A percentile compares a stretch with the other conserved stretches of the same genome.
These are phyloP conservation scores for Falco novaeseelandiae DNA, from an alignment of 2,797 vertebrate species.

Conservation along the genomic window DNA sequence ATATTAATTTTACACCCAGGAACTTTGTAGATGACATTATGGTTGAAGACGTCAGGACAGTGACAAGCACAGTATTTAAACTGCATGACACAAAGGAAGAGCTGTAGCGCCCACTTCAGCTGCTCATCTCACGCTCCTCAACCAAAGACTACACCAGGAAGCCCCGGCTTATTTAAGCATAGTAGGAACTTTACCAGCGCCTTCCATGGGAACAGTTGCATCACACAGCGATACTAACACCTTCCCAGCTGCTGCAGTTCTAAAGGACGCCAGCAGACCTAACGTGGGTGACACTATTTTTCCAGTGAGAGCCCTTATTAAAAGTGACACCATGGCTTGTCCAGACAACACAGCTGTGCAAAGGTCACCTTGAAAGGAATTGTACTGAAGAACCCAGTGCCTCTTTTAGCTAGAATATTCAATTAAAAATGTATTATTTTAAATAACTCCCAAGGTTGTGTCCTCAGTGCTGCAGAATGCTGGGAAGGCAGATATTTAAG, in stretches of 20 bases:
- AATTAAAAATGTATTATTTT: not conserved
- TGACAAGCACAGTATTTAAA: not conserved
- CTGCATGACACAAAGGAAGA: not conserved
- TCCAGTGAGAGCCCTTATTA: not conserved
- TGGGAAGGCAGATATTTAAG: not conserved
- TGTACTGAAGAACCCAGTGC: not conserved
- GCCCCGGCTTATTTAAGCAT: not conserved
- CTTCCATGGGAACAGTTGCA: not conserved
- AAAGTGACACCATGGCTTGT: not conserved
- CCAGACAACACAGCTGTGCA: not conserved
- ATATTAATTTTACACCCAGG: not conserved
- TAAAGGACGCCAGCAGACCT: not conserved
- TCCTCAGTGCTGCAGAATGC: not conserved
- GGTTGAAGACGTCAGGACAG: not conserved
- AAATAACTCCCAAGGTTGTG: not conserved
- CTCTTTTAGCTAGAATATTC: not conserved
- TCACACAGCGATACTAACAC: not conserved
- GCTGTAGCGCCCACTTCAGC: not conserved
- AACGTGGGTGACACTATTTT: not conserved
- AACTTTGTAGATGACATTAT: not conserved
- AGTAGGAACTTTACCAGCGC: not conserved
- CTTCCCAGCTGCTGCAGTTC: not conserved
- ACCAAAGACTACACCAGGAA: not conserved
- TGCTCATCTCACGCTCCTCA: not conserved
- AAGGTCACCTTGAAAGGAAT: conserved; percentile 19